Percentiles rank a stretch among this genome's conserved stretches.
phyloP scores from a whole-genome alignment of 2,113 vertebrate species.

The Ailurus styani region DNA sequence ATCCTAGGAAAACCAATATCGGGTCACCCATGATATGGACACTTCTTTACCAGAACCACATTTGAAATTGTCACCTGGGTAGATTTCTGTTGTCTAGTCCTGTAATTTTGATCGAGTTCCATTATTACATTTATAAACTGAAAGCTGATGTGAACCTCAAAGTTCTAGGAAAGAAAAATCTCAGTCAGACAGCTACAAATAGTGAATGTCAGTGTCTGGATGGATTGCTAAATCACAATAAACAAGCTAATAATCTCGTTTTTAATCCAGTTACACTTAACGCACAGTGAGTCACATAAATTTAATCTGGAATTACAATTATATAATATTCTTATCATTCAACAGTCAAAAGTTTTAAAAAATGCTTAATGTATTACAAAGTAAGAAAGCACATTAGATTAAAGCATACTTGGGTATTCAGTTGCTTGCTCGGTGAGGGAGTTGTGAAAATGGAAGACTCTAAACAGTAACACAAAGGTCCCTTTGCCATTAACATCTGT shows the following conservation, averaged over 20 bases:
- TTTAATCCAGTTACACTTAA: not conserved
- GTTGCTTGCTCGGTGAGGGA: not conserved
- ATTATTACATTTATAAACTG: not conserved
- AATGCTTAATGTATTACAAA: not conserved
- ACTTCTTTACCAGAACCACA: not conserved
- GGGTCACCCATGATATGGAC: not conserved
- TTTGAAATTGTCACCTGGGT: not conserved
- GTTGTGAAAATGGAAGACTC: not conserved
- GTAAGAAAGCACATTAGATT: not conserved
- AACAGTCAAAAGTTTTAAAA: not conserved
- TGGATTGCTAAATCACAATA: not conserved
- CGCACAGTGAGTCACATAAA: not conserved
- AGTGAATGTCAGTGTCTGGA: not conserved
- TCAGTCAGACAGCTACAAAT: not conserved
- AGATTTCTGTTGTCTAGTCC: not conserved
- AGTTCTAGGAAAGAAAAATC: not conserved
- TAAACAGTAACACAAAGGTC: not conserved
- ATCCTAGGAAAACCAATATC: not conserved
- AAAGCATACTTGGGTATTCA: not conserved
- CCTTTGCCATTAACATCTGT: conserved; percentile 22
- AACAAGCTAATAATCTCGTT: not conserved
- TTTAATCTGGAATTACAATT: not conserved
- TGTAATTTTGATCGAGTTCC: not conserved
- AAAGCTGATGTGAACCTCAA: not conserved
- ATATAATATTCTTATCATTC: not conserved